Conservation (phyloP, 2,113 vertebrate genomes). For the Chauna torquata region DNA sequence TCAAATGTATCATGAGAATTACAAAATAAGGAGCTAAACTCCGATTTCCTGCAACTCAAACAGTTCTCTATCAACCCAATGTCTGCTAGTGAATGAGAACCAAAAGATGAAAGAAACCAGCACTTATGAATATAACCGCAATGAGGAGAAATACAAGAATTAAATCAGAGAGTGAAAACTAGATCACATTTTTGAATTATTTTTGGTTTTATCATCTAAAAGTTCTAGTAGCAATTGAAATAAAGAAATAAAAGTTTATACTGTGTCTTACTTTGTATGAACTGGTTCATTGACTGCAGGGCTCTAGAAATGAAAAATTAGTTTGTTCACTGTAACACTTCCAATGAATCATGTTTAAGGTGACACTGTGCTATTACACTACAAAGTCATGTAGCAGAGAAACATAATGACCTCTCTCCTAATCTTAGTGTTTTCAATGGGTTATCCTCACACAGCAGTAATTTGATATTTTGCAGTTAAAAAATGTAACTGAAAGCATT, state of each 20-base stretch:
- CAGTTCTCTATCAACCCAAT: not conserved
- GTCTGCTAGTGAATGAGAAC: not conserved
- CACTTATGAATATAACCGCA: not conserved
- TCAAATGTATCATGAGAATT: not conserved
- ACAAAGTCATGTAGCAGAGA: constrained; percentile 13
- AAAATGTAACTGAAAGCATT: constrained; percentile 49
- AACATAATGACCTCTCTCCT: constrained; percentile 37
- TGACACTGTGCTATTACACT: constrained; percentile 8
- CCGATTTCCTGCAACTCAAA: not conserved
- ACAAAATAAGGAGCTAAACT: not conserved
- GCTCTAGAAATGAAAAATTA: constrained; percentile 10
- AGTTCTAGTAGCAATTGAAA: not conserved
- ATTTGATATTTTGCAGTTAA: constrained; percentile 55
- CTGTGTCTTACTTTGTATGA: not conserved
- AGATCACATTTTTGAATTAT: not conserved
- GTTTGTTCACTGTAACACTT: constrained; percentile 3
- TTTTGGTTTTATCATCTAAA: not conserved
- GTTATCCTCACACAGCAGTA: constrained; percentile 10
- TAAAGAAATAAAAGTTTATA: constrained; percentile 9
- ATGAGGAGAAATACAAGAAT: not conserved
- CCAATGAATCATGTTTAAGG: constrained; percentile 23
- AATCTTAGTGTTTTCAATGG: constrained; percentile 15
- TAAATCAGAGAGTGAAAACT: not conserved
- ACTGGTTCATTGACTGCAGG: not conserved
- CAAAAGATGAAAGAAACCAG: not conserved